Evolutionary conservation across 2,797 vertebrate genomes (phyloP).

Genomic region (Acrocephalus scirpaceus): DNA sequence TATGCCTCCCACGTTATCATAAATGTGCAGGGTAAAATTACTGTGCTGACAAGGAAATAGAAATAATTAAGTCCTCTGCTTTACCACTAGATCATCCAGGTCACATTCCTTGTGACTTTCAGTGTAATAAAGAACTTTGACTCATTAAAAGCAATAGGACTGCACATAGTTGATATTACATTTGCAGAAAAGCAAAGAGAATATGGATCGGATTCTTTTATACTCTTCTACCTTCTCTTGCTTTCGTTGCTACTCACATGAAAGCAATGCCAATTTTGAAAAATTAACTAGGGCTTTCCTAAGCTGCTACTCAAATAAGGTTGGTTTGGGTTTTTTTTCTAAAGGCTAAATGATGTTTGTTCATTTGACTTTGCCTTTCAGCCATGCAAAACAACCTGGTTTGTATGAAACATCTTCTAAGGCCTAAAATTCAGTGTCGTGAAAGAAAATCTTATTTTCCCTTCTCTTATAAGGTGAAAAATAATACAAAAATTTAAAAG

Average conservation of each 20-base stretch:
- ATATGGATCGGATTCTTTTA: not conserved
- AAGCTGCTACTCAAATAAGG: not conserved
- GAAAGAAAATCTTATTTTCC: not conserved
- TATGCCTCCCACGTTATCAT: not conserved
- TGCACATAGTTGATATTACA: not conserved
- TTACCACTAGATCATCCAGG: not conserved
- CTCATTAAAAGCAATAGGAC: not conserved
- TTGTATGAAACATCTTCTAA: not conserved
- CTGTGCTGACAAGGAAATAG: slow-evolving; percentile 18
- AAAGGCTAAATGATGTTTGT: not conserved
- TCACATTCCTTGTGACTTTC: not conserved
- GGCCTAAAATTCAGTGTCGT: not conserved
- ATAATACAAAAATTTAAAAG: slow-evolving; percentile 35
- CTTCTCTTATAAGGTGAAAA: not conserved
- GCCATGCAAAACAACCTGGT: not conserved
- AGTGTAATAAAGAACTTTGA: not conserved
- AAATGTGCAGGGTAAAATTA: slow-evolving; percentile 7
- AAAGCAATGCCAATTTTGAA: slow-evolving; percentile 4
- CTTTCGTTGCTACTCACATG: not conserved
- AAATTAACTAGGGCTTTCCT: not conserved
- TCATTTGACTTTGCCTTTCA: not conserved
- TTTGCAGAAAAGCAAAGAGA: not conserved
- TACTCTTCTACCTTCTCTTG: not conserved
- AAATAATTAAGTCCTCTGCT: slow-evolving; percentile 24
- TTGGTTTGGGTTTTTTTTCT: not conserved